Conservation (phyloP, 2,797 vertebrate species). For the Podarcis siculus region DNA sequence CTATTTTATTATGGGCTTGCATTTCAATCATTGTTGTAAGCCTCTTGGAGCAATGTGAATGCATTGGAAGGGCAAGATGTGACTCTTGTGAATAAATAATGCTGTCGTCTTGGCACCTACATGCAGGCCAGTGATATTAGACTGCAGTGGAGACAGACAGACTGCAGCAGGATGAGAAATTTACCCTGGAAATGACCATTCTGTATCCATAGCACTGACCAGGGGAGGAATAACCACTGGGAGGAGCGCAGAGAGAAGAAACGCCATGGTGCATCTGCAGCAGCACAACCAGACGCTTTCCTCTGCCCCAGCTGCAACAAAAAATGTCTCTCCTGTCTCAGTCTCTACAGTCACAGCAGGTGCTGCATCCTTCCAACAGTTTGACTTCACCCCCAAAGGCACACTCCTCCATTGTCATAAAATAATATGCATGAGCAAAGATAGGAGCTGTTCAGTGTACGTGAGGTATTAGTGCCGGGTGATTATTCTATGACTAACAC, state of each 20-base stretch:
- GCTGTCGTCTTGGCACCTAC: too few species aligned
- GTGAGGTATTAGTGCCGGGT: neutral
- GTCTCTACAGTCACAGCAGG: too few species aligned
- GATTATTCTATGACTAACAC: neutral
- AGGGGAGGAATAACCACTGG: too few species aligned
- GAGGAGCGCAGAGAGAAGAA: too few species aligned
- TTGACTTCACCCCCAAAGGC: too few species aligned
- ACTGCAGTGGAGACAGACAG: neutral
- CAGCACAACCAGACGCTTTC: too few species aligned
- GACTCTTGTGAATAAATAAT: neutral
- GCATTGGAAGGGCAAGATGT: neutral
- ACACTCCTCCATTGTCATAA: too few species aligned
- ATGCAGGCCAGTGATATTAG: neutral
- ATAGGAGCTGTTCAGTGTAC: neutral
- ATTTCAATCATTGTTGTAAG: neutral
- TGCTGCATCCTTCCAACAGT: too few species aligned
- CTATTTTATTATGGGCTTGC: neutral
- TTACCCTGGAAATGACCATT: neutral
- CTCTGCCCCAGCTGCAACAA: too few species aligned
- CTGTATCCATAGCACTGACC: neutral
- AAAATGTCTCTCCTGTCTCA: too few species aligned
- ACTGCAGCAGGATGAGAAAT: neutral
- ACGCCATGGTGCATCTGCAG: too few species aligned
- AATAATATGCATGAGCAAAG: neutral
- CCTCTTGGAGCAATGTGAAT: neutral